These are phyloP conservation scores for Hirtodrosophila duncani DNA, from an alignment of 2,888 invertebrate species.

Conservation along the genomic window DNA sequence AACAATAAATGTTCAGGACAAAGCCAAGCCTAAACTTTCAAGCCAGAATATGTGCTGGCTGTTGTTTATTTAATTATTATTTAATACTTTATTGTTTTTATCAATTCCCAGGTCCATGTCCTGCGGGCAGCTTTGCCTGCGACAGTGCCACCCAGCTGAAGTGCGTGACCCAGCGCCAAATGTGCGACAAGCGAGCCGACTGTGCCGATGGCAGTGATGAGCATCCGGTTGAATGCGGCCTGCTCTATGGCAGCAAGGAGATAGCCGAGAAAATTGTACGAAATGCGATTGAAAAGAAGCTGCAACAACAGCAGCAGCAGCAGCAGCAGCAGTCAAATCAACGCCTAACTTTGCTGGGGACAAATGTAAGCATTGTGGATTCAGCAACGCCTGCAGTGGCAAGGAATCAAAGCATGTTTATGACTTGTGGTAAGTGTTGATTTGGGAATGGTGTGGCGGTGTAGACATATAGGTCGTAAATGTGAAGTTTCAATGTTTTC, in stretches of 20 bases:
- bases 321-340: constrained; percentile 34
- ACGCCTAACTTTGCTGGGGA: constrained; percentile 12
- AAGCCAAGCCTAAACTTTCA: too few species aligned
- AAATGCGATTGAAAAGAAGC: constrained; percentile 70
- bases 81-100: not conserved
- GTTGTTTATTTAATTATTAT: constrained; percentile 33
- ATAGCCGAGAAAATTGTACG: constrained; percentile 74
- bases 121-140: constrained; percentile 81
- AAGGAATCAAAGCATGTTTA: constrained; percentile 28
- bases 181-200: constrained; percentile 80
- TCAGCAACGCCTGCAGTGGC: constrained; percentile 22
- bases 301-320: constrained; percentile 29
- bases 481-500: too few species aligned
- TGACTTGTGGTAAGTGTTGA: constrained; percentile 45
- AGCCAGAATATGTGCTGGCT: constrained; percentile 4
- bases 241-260: constrained; percentile 77
- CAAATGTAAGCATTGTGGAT: constrained; percentile 41
- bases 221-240: constrained; percentile 78
- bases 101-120: constrained; percentile 78
- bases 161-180: constrained; percentile 80
- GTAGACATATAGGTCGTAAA: too few species aligned
- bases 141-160: constrained; percentile 79
- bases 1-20: constrained; percentile 10
- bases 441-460: too few species aligned
- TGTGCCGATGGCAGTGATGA: constrained; percentile 79